A percentile compares a stretch with the other conserved stretches of the same genome.
These are phyloP conservation scores for Turnix velox DNA, from an alignment of 2,113 vertebrate genomes.

Conservation along the genomic window DNA sequence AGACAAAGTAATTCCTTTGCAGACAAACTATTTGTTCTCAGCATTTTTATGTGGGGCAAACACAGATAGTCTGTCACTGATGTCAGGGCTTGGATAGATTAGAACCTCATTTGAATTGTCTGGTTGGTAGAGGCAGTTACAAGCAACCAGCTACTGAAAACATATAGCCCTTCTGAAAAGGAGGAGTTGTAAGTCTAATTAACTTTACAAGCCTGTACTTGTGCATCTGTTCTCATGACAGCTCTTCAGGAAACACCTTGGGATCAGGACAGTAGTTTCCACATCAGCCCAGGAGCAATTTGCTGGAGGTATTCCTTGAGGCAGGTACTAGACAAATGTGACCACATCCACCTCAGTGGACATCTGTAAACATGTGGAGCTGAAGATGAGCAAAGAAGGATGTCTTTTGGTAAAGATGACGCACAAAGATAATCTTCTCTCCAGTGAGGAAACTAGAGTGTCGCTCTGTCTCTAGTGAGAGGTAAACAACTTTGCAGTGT, in stretches of 20 bases:
- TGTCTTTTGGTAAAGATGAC: neutral
- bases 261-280: neutral
- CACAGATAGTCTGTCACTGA: neutral
- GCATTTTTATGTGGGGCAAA: neutral
- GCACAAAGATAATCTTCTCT: neutral
- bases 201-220: neutral
- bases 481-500: neutral
- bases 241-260: neutral
- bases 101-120: neutral
- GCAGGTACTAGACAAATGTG: neutral
- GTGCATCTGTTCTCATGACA: neutral
- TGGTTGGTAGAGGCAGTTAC: neutral
- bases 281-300: neutral
- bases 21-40: neutral
- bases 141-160: neutral
- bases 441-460: neutral
- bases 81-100: neutral
- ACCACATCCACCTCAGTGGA: accelerated
- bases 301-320: neutral
- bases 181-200: neutral
- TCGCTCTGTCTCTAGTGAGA: neutral
- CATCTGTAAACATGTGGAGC: accelerated
- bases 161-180: neutral
- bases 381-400: neutral
- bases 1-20: neutral